A percentile compares a stretch with the other conserved stretches of the same genome.
Evolutionary conservation across 2,888 invertebrate genomes (phyloP).

Genomic region (Leuctra nigra): DNA sequence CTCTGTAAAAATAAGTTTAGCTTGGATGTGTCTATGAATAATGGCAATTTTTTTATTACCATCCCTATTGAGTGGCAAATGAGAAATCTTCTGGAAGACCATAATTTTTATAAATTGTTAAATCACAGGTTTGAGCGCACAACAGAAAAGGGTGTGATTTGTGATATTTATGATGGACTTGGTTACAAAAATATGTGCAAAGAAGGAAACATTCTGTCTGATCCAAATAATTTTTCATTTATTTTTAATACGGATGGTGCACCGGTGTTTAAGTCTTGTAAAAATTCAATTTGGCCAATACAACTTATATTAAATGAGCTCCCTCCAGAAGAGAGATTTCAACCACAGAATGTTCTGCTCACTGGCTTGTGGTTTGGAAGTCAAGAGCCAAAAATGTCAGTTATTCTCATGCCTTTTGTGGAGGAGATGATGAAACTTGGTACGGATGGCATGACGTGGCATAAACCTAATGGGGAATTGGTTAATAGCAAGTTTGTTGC

Average conservation of each 20-base stretch:
- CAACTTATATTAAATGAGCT: constrained; percentile 11
- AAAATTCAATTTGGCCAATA: constrained; percentile 9
- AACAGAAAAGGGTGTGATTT: background rate
- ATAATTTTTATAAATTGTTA: background rate
- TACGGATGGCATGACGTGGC: constrained; percentile 2
- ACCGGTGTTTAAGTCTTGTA: constrained; percentile 4
- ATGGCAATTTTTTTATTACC: constrained; percentile 1
- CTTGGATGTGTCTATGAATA: background rate
- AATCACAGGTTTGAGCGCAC: background rate
- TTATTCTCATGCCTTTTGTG: background rate
- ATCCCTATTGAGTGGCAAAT: background rate
- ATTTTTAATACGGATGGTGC: constrained; percentile 15
- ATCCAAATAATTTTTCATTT: constrained; percentile 1
- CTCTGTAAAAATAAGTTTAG: background rate
- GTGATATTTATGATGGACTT: constrained; percentile 15
- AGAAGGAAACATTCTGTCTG: background rate
- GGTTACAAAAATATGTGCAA: background rate
- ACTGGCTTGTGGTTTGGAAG: constrained; percentile 10
- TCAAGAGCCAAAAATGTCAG: background rate
- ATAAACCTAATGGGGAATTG: background rate
- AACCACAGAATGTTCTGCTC: background rate
- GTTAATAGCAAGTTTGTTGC: background rate
- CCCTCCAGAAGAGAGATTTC: background rate
- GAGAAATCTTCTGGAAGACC: background rate
- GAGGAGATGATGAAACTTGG: background rate